Evolutionary conservation across 2,888 invertebrate genomes (phyloP), one percentile per base, ranked within the genome.

Genomic region (Schizaphis graminum): DNA sequence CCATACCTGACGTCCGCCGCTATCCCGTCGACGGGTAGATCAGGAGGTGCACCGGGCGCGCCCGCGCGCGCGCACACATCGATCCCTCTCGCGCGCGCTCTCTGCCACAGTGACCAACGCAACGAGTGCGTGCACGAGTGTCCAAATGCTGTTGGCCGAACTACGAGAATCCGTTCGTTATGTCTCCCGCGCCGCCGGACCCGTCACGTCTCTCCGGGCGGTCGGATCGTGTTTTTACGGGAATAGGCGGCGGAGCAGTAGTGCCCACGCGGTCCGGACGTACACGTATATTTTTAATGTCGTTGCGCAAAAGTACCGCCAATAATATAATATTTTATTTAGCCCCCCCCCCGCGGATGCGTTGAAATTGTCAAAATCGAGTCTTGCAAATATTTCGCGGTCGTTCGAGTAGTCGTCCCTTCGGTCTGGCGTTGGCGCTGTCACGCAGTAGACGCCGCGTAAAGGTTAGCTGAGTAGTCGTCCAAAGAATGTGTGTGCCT

Each of bases 31-130:
- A 0, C 28, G 49, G 28, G 35, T 77, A 35, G 67, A n/a, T 35
- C 53, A 41, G 41, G 56, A 57, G 26, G 35, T 35, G 67, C 35
- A 24, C 91, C 91, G 77, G 77, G 77, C 49, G 77, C 35, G 77
- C 28, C 24, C 49, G 56, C 84, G 67, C 91, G 44, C 91, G 67
- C 91, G 91, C 85, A 13, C 44, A 41, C 91, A 91, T 85, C 91
- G 91, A 91, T 91, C 91, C 84, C 56, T 53, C 84, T 85, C 85
- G 41, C 91, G 91, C 91, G 91, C 91, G 44, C 89, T 77, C 49
- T 56, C 91, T 11, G 26, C 86, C 49, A 44, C 28, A 86, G 61
- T n/a, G n/a, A 61, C 89, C 44, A 47, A n/a, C 47, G 41, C 89
- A 1, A 47, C 61, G 61, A 57, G 47, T 47, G 86, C 35, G 77